Conservation (phyloP, 2,888 invertebrate genomes). For the Cistogaster globosa region DNA sequence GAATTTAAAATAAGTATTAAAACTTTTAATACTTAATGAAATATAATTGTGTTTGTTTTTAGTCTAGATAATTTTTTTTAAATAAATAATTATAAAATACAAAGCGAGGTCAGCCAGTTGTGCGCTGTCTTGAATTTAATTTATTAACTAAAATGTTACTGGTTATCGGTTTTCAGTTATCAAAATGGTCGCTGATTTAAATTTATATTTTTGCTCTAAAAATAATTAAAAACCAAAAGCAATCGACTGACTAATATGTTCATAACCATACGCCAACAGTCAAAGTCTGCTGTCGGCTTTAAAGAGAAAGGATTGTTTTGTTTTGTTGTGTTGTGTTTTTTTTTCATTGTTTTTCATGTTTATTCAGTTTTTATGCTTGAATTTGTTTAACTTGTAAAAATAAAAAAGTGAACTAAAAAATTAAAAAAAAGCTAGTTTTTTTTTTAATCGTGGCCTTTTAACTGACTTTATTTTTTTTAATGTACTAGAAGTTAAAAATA, state of each 20-base stretch:
- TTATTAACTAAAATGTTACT: constrained; percentile 60
- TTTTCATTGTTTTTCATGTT: too few species aligned
- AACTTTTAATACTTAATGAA: not conserved
- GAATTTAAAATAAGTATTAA: not conserved
- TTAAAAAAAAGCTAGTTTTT: constrained; percentile 9
- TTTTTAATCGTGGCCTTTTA: constrained; percentile 39
- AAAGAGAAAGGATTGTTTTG: constrained; percentile 67
- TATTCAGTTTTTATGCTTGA: constrained; percentile 13
- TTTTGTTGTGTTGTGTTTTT: too few species aligned
- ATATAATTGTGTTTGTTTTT: constrained; percentile 16
- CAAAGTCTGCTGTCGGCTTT: constrained; percentile 46
- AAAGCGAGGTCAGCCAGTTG: constrained; percentile 71
- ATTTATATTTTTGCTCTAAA: constrained; percentile 44
- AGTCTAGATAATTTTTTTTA: constrained; percentile 41
- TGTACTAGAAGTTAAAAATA: constrained; percentile 53
- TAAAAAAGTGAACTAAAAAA: not conserved
- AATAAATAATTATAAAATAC: constrained; percentile 33
- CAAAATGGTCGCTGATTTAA: constrained; percentile 48
- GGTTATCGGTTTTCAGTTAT: constrained; percentile 63
- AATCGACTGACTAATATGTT: constrained; percentile 36
- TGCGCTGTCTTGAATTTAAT: constrained; percentile 51
- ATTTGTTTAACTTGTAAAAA: constrained; percentile 30
- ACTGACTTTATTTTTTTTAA: constrained; percentile 9
- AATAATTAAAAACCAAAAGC: not conserved
- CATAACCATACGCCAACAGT: constrained; percentile 51